These are phyloP conservation scores for Eira barbara DNA, from an alignment of 2,113 vertebrate species.

Conservation along the genomic window DNA sequence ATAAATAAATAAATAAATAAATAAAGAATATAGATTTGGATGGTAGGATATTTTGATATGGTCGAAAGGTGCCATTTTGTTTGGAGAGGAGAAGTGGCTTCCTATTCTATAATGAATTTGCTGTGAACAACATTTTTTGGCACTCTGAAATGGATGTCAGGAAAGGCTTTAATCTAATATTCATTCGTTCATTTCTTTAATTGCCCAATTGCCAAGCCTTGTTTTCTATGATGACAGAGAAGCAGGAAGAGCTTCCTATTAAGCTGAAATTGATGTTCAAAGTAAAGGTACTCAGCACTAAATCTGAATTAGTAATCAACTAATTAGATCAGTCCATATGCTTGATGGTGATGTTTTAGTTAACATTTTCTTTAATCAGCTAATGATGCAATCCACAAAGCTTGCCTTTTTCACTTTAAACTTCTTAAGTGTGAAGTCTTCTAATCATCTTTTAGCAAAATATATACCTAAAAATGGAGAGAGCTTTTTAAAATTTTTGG, in stretches of 20 bases:
- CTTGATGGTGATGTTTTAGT: conserved; percentile 36
- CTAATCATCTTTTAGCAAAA: conserved; percentile 47
- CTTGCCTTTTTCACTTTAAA: conserved; percentile 38
- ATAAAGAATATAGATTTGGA: neutral
- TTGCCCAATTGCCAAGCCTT: conserved; percentile 9
- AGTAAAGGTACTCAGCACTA: conserved; percentile 55
- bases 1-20: neutral
- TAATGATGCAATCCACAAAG: conserved; percentile 42
- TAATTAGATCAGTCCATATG: conserved; percentile 61
- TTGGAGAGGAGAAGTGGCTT: neutral
- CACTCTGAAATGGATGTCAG: neutral
- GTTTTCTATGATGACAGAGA: conserved; percentile 43
- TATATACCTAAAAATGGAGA: neutral
- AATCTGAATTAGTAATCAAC: conserved; percentile 67
- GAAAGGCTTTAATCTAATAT: conserved; percentile 33
- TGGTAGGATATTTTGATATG: neutral
- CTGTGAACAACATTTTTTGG: neutral
- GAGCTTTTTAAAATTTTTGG: neutral
- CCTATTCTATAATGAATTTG: neutral
- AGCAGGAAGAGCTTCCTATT: conserved; percentile 54
- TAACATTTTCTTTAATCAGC: conserved; percentile 63
- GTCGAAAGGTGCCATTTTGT: neutral
- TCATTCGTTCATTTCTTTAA: conserved; percentile 44
- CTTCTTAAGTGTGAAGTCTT: conserved; percentile 22
- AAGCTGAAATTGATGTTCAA: conserved; percentile 67